phyloP scores from a whole-genome alignment of 2,888 invertebrate species.

The Diachrysia chrysitis region DNA sequence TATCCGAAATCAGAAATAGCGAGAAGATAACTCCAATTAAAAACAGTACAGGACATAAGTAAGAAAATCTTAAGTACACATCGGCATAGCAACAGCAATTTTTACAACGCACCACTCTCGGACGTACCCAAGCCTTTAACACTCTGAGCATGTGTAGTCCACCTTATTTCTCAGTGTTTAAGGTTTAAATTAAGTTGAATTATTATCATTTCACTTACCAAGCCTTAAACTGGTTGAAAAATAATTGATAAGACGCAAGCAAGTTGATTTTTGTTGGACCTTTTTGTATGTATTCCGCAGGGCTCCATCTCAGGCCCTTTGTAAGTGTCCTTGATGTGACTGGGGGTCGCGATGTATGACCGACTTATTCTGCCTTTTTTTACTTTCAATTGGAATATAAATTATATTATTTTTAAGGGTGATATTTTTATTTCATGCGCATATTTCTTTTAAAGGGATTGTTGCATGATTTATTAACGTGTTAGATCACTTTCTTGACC shows the following conservation, averaged over 20 bases:
- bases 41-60: conserved; percentile 40
- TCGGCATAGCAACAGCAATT: conserved; percentile 57
- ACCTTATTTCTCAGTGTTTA: conserved; percentile 33
- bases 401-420: conserved; percentile 31
- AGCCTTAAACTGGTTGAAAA: conserved; percentile 67
- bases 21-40: conserved; percentile 47
- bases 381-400: conserved; percentile 33
- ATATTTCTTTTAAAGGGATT: conserved; percentile 15
- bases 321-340: conserved; percentile 51
- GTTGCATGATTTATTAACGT: conserved; percentile 2
- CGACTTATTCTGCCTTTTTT: conserved; percentile 36
- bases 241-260: conserved; percentile 71
- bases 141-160: conserved; percentile 41
- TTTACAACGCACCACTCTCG: conserved; percentile 71
- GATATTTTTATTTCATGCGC: neutral
- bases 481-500: conserved; percentile 11
- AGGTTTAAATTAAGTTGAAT: conserved; percentile 18
- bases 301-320: conserved; percentile 52
- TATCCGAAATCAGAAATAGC: conserved; percentile 47
- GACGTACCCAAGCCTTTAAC: conserved; percentile 72
- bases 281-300: conserved; percentile 62
- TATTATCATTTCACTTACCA: conserved; percentile 57
- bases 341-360: conserved; percentile 55
- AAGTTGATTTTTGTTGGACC: conserved; percentile 60
- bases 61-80: conserved; percentile 52